Conservation (phyloP, 2,888 invertebrate species). For the Ectemnius lituratus region DNA sequence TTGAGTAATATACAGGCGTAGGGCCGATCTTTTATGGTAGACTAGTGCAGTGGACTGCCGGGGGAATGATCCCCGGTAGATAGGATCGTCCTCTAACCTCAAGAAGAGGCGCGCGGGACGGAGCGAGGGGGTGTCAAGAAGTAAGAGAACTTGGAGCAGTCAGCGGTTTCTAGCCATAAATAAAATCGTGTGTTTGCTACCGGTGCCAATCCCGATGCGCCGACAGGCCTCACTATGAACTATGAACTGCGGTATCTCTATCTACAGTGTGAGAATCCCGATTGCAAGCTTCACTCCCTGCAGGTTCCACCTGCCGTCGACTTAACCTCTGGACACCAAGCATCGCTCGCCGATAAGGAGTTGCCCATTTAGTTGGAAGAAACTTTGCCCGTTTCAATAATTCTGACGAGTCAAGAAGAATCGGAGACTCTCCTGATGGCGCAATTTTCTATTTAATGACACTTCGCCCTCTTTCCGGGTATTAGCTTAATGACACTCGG, state of each 20-base stretch:
- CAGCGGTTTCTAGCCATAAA: conserved; percentile 72
- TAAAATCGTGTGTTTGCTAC: conserved; percentile 68
- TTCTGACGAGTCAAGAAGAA: too few relatives aligned
- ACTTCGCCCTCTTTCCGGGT: too few relatives aligned
- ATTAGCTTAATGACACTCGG: too few relatives aligned
- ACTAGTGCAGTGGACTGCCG: conserved; percentile 54
- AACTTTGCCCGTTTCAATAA: too few relatives aligned
- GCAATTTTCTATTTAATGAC: too few relatives aligned
- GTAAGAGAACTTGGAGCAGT: conserved; percentile 71
- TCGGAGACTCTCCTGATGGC: too few relatives aligned
- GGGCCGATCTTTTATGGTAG: conserved; percentile 75
- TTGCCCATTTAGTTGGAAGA: too few relatives aligned
- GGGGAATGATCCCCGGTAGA: conserved; percentile 74
- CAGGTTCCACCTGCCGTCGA: too few relatives aligned
- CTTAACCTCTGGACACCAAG: too few relatives aligned
- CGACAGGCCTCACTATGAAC: conserved; percentile 22
- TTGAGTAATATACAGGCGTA: conserved; percentile 77
- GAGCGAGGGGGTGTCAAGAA: conserved; percentile 69
- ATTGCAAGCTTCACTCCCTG: not conserved
- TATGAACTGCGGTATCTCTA: not conserved
- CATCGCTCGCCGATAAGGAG: too few relatives aligned
- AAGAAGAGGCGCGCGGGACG: conserved; percentile 31
- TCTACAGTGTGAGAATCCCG: not conserved
- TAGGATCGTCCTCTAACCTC: conserved; percentile 73
- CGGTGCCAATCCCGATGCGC: conserved; percentile 68